A percentile compares a stretch with the other conserved stretches of the same genome.
Evolutionary conservation across 2,888 invertebrate species (phyloP).

Genomic region (Coleophora flavipennella): DNA sequence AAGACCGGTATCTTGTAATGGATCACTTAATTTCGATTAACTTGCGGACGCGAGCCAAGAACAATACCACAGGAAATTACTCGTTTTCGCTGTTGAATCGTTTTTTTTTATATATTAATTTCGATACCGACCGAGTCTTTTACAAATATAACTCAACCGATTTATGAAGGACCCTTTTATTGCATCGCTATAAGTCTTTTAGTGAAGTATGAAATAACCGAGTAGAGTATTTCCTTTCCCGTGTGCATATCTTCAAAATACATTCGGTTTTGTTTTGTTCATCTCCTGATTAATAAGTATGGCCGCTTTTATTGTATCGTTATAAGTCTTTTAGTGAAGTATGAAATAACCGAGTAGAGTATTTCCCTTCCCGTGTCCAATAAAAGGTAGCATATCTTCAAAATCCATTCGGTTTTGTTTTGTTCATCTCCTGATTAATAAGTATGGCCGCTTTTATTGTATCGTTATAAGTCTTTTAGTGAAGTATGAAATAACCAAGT

Average conservation of each 20-base stretch:
- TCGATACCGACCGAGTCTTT: slow-evolving; percentile 40
- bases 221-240: slow-evolving; percentile 15
- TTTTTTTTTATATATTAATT: slow-evolving; percentile 59
- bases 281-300: too few relatives aligned
- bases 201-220: slow-evolving; percentile 10
- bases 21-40: slow-evolving; percentile 71
- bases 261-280: too few relatives aligned
- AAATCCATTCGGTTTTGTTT: too few relatives aligned
- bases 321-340: slow-evolving; percentile 11
- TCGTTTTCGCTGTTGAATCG: slow-evolving; percentile 58
- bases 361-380: too few relatives aligned
- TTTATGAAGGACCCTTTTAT: slow-evolving; percentile 22
- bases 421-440: too few relatives aligned
- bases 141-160: slow-evolving; percentile 40
- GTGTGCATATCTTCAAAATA: too few relatives aligned
- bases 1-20: slow-evolving; percentile 57
- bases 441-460: slow-evolving; percentile 21
- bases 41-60: slow-evolving; percentile 42
- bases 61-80: slow-evolving; percentile 68
- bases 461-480: slow-evolving; percentile 10
- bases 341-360: slow-evolving; percentile 14
- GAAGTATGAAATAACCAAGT: slow-evolving; percentile 11
- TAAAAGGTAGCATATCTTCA: too few relatives aligned
- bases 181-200: slow-evolving; percentile 11
- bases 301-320: slow-evolving; percentile 19